Evolutionary conservation across 35 echinoderm and acorn worm genomes (phyloP), one percentile per base, ranked within the genome.

Genomic region (Apostichopus parvimensis): DNA sequence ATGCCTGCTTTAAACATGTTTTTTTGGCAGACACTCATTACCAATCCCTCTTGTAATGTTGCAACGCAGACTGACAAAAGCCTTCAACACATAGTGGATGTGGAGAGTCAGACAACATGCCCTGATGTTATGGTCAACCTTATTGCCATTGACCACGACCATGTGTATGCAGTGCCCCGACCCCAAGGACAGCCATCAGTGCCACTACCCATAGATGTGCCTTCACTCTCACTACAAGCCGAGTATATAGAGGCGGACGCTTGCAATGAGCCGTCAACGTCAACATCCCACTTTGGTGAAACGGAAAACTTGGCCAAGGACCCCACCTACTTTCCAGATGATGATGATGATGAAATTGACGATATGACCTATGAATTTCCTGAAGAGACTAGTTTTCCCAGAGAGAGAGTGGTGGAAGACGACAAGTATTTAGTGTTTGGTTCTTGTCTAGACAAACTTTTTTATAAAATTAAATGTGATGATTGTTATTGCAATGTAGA

Each of bases 381-480:
- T 8, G 20, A 80, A 28, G 20, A 34, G 28, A 34, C 28, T 34
- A 1, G 1, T 34, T 34, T 34, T 25, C 24, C 24, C 28, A 34
- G 1, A 34, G 28, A 34, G 34, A 80, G 24, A 80, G 24, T 34
- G 78, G 78, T 80, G 78, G 24, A 80, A 26, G 78, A 80, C 12
- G 78, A 80, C 78, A 28, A 80, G 34, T 80, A 7, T 28, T 25
- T 80, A 80, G 78, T 80, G 78, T 80, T 80, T 80, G 78, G 78
- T 80, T 80, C 78, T 80, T 80, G 78, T 12, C 78, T 80, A 13
- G 10, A 80, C 23, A 80, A 52, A 80, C 78, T 80, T 80, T 80
- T 80, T 45, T 80, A 80, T 80, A 80, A 80, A 80, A 80, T 80
- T 7, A 80, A 23, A 45, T 80, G 78, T 80, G 78, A 80, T 0